Evolutionary conservation across 2,113 vertebrate genomes (phyloP).

Genomic region (Periophthalmus modestus): DNA sequence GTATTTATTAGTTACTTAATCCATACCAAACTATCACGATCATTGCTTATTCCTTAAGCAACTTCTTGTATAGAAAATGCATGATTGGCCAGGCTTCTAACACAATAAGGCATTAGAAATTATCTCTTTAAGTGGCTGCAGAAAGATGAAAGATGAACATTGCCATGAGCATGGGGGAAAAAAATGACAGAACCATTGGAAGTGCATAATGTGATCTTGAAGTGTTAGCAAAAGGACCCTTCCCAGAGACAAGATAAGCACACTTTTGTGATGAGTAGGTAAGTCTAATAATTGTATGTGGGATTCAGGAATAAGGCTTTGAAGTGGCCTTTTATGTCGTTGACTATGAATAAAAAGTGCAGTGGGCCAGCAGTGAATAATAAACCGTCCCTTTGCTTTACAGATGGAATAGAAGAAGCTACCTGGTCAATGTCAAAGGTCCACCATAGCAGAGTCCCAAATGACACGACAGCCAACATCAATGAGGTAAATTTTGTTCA

Average conservation of each 20-base stretch:
- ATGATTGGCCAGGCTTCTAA: neutral
- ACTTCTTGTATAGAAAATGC: neutral
- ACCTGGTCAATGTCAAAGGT: slow-evolving; percentile 37
- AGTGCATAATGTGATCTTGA: slow-evolving; percentile 49
- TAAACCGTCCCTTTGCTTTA: slow-evolving; percentile 4
- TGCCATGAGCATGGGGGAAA: slow-evolving; percentile 24
- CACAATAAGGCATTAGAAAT: neutral
- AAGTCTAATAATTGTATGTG: slow-evolving; percentile 43
- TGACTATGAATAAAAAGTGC: neutral
- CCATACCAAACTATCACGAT: neutral
- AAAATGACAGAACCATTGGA: slow-evolving; percentile 39
- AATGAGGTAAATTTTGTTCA: slow-evolving; percentile 50
- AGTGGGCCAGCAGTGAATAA: neutral
- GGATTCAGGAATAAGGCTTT: slow-evolving; percentile 26
- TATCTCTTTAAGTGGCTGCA: slow-evolving; percentile 14
- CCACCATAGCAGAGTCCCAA: slow-evolving; percentile 39
- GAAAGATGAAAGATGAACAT: slow-evolving; percentile 37
- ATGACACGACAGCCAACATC: slow-evolving; percentile 45
- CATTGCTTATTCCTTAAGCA: neutral
- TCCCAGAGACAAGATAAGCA: slow-evolving; percentile 27
- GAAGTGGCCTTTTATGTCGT: slow-evolving; percentile 35
- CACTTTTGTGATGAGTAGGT: slow-evolving; percentile 47
- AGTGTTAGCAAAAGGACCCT: slow-evolving; percentile 34
- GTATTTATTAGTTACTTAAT: too few relatives aligned
- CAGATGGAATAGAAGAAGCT: slow-evolving; percentile 39